Conservation (phyloP, 64 coral and sea anemone species). For the Montipora efflorescens region DNA sequence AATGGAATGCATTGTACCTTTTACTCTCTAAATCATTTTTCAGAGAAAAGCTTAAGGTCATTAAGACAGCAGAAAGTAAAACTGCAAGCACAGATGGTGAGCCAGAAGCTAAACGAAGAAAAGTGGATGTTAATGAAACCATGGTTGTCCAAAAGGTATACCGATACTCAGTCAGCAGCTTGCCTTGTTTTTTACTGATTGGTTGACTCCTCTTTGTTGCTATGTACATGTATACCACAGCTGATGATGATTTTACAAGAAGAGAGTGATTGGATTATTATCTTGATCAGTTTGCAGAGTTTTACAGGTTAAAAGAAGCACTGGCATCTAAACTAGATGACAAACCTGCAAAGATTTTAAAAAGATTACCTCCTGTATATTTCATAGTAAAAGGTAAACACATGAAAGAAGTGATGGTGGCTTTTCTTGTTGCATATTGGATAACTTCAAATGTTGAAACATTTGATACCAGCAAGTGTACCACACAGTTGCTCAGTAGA, state of each 20-base stretch:
- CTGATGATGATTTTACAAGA: not conserved
- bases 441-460: too few species aligned
- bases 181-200: too few species aligned
- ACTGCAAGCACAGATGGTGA: slow-evolving; percentile 28
- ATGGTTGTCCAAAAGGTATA: slow-evolving; percentile 72
- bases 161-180: too few species aligned
- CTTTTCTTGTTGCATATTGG: too few species aligned
- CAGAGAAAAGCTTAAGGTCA: slow-evolving; percentile 72
- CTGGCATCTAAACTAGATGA: slow-evolving; percentile 53
- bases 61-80: slow-evolving; percentile 58
- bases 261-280: not conserved
- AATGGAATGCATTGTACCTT: too few species aligned
- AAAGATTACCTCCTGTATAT: slow-evolving; percentile 74
- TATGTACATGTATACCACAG: not conserved
- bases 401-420: not conserved
- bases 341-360: slow-evolving; percentile 66
- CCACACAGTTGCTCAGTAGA: too few species aligned
- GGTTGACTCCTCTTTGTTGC: not conserved
- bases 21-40: not conserved
- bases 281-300: slow-evolving; percentile 70
- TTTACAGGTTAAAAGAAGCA: slow-evolving; percentile 75
- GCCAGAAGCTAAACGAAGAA: slow-evolving; percentile 53
- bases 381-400: slow-evolving; percentile 74
- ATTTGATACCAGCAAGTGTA: too few species aligned
- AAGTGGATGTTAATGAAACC: slow-evolving; percentile 70